Evolutionary conservation across 2,888 invertebrate genomes (phyloP).

Genomic region (Trissolcus japonicus): DNA sequence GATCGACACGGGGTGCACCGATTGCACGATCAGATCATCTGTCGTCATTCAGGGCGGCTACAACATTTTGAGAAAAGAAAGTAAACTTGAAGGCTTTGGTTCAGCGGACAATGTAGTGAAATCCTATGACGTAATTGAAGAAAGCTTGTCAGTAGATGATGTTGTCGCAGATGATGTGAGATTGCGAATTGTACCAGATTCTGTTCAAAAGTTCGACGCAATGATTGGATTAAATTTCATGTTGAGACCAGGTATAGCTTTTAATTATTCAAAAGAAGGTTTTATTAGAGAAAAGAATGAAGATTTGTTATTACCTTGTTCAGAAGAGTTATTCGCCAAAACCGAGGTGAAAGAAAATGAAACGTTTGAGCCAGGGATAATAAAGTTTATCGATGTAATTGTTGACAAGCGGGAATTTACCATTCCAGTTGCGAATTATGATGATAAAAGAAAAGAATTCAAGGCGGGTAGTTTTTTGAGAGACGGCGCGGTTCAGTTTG

Average conservation of each 20-base stretch:
- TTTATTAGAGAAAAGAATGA: no score
- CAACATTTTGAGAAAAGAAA: constrained; percentile 6
- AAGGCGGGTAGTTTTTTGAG: no score
- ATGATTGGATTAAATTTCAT: constrained; percentile 27
- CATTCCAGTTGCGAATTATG: constrained; percentile 15
- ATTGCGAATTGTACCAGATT: constrained; percentile 27
- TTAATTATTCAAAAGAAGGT: constrained; percentile 1
- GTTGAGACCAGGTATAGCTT: neutral
- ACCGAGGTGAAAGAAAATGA: neutral
- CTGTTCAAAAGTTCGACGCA: constrained; percentile 9
- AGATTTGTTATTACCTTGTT: no score
- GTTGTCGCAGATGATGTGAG: constrained; percentile 41
- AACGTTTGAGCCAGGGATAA: constrained; percentile 9
- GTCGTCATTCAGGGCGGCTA: constrained; percentile 16
- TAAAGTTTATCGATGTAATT: constrained; percentile 22
- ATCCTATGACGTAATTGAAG: constrained; percentile 40
- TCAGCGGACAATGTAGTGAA: constrained; percentile 15
- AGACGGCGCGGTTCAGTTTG: neutral
- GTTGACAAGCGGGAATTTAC: constrained; percentile 2
- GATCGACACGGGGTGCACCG: constrained; percentile 19
- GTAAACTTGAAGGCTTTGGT: constrained; percentile 11
- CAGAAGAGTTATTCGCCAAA: neutral
- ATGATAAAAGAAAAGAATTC: no score
- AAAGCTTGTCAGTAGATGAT: constrained; percentile 47
- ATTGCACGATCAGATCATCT: constrained; percentile 16